Evolutionary conservation across 92 coral and sea anemone genomes (phyloP).

Genomic region (Desmophyllum pertusum): DNA sequence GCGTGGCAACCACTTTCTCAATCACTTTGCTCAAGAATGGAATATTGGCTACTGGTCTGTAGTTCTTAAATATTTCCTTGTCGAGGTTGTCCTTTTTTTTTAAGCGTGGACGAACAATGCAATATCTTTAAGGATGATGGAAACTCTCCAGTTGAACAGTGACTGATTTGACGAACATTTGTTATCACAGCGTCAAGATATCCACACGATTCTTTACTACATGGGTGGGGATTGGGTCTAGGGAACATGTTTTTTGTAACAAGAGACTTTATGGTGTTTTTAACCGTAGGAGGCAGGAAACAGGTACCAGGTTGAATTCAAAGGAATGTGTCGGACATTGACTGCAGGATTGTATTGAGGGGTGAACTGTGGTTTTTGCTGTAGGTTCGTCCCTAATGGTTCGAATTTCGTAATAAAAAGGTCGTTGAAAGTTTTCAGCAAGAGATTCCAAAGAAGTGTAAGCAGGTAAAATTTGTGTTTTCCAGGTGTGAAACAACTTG

Average conservation of each 20-base stretch:
- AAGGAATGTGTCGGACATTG: not conserved
- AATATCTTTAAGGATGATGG: slow-evolving; percentile 25
- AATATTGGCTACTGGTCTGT: no score
- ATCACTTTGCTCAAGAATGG: no score
- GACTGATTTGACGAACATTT: not conserved
- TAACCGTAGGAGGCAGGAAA: not conserved
- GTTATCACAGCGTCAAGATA: not conserved
- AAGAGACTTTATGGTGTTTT: not conserved
- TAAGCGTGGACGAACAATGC: slow-evolving; percentile 23
- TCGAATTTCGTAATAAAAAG: not conserved
- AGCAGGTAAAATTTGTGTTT: not conserved
- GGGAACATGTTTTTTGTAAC: not conserved
- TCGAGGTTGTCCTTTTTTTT: slow-evolving; percentile 34
- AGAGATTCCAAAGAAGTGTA: not conserved
- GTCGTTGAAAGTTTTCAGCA: not conserved
- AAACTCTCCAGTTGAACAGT: slow-evolving; percentile 6
- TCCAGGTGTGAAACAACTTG: slow-evolving; percentile 12
- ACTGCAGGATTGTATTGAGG: not conserved
- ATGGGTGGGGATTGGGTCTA: not conserved
- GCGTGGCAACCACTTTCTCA: no score
- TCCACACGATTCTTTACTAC: not conserved
- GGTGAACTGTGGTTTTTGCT: not conserved
- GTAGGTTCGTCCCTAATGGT: not conserved
- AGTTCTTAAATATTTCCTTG: not conserved
- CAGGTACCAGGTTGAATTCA: not conserved